Evolutionary conservation across 2,113 vertebrate genomes (phyloP).

Genomic region (Cepphus grylle): DNA sequence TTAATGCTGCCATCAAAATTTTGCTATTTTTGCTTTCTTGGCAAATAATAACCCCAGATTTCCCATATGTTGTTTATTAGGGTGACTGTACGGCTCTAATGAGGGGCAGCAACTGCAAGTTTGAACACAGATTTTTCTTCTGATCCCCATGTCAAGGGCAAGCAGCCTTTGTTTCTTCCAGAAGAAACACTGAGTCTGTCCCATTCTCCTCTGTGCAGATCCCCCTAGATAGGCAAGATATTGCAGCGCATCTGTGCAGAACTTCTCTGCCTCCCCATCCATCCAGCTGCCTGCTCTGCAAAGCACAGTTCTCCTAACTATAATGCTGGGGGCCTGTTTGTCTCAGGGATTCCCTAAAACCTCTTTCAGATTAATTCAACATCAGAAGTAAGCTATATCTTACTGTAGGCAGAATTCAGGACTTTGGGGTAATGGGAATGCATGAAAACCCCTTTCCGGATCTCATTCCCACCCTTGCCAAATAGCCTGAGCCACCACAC

Average conservation of each 20-base stretch:
- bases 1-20: conserved; percentile 7
- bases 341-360: neutral
- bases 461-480: neutral
- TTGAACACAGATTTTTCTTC: conserved; percentile 12
- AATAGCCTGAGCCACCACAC: neutral
- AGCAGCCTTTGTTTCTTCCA: neutral
- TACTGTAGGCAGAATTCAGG: neutral
- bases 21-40: conserved; percentile 39
- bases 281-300: neutral
- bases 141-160: neutral
- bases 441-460: neutral
- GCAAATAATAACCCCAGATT: conserved; percentile 1
- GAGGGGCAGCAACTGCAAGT: conserved; percentile 28
- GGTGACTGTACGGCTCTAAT: neutral
- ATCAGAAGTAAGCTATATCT: neutral
- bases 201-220: neutral
- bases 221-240: neutral
- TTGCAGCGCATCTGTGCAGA: neutral
- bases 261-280: neutral
- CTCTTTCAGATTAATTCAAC: neutral
- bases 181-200: neutral
- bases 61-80: conserved; percentile 53
- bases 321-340: neutral
- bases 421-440: neutral
- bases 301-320: neutral